phyloP scores from a whole-genome alignment of 2,113 vertebrate species.

The Dunckerocampus dactyliophorus region DNA sequence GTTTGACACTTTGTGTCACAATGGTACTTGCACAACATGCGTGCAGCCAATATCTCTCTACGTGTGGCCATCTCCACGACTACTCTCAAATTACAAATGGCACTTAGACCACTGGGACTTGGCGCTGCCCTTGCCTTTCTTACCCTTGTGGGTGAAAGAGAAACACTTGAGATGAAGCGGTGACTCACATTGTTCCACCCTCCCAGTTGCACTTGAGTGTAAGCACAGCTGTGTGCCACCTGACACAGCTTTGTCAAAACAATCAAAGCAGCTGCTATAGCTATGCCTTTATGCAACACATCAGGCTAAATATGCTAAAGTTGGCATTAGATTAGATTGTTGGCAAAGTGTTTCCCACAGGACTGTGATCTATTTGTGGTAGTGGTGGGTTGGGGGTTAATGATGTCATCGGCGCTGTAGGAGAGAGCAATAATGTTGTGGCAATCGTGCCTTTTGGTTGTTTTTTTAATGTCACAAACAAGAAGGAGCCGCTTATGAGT shows the following conservation, averaged over 20 bases:
- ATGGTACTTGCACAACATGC: background rate
- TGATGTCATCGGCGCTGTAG: too few species aligned
- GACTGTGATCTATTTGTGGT: too few species aligned
- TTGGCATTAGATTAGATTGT: too few species aligned
- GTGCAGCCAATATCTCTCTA: background rate
- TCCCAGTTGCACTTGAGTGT: slow-evolving; percentile 15
- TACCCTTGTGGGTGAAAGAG: slow-evolving; percentile 1
- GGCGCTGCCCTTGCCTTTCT: slow-evolving; percentile 7
- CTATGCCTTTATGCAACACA: background rate
- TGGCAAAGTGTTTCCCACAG: too few species aligned
- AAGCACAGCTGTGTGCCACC: slow-evolving; percentile 29
- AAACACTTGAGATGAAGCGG: slow-evolving; percentile 11
- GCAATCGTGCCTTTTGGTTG: too few species aligned
- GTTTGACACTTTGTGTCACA: background rate
- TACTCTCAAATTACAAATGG: slow-evolving; percentile 3
- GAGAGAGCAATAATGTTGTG: too few species aligned
- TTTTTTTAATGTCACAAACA: too few species aligned
- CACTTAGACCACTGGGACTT: background rate
- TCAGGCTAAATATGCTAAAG: too few species aligned
- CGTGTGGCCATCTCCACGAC: background rate
- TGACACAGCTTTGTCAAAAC: slow-evolving; percentile 13
- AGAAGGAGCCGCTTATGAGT: too few species aligned
- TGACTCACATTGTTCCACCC: slow-evolving; percentile 14
- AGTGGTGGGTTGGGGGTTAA: too few species aligned
- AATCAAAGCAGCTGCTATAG: slow-evolving; percentile 1